Conservation (phyloP, 2,797 vertebrate genomes). For the Pseudomugil gertrudae region DNA sequence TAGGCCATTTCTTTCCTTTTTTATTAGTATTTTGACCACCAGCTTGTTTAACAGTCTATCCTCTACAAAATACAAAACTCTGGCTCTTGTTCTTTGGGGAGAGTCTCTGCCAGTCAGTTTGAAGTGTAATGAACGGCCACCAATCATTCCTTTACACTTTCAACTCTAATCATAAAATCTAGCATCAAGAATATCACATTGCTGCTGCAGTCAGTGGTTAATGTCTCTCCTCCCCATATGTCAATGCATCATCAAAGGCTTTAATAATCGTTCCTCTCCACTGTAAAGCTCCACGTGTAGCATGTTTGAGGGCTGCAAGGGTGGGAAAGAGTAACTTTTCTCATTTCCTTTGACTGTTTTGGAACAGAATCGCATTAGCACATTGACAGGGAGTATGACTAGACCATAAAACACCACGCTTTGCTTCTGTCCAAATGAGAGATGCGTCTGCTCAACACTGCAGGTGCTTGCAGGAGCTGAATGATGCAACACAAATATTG, state of each 20-base stretch:
- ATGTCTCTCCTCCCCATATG: constrained; percentile 67
- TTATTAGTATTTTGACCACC: constrained; percentile 57
- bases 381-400: constrained; percentile 72
- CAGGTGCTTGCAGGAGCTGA: constrained; percentile 70
- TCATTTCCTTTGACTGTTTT: constrained; percentile 78
- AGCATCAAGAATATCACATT: constrained; percentile 63
- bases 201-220: constrained; percentile 47
- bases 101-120: constrained; percentile 66
- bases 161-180: constrained; percentile 70
- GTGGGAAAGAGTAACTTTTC: constrained; percentile 72
- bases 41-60: constrained; percentile 42
- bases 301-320: constrained; percentile 70
- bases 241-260: constrained; percentile 72
- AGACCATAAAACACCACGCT: constrained; percentile 74
- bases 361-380: constrained; percentile 78
- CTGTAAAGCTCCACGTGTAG: constrained; percentile 70
- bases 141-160: constrained; percentile 53
- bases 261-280: constrained; percentile 50
- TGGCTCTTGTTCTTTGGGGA: constrained; percentile 45
- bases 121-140: constrained; percentile 70
- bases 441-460: constrained; percentile 72
- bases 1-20: constrained; percentile 36
- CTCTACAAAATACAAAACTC: constrained; percentile 37
- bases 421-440: constrained; percentile 77
- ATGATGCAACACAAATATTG: constrained; percentile 72